Percentiles rank a stretch among this genome's conserved stretches.
Evolutionary conservation across 2,797 vertebrate genomes (phyloP).

Genomic region (Chrysocyon brachyurus): DNA sequence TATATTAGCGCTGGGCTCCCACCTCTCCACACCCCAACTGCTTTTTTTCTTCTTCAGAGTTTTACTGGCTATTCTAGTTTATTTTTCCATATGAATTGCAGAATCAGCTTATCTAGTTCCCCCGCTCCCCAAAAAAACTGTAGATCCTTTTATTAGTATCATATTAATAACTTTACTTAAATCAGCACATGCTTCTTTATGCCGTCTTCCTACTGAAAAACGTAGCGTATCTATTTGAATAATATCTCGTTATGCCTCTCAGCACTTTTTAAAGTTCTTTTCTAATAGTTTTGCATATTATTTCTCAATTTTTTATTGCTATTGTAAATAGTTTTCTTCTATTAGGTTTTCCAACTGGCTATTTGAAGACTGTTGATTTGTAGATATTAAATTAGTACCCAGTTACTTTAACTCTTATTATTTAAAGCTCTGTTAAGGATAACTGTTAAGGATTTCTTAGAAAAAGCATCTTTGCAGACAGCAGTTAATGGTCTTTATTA

Average conservation of each 20-base stretch:
- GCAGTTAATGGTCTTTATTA: background rate
- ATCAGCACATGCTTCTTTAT: background rate
- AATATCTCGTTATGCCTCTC: background rate
- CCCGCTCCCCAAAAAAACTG: background rate
- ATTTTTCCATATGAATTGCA: constrained; percentile 10
- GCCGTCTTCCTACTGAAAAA: background rate
- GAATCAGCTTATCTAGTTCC: background rate
- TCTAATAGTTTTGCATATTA: background rate
- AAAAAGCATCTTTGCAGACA: background rate
- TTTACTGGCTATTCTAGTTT: background rate
- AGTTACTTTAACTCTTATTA: background rate
- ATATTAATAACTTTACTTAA: constrained; percentile 24
- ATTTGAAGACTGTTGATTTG: background rate
- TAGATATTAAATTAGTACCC: background rate
- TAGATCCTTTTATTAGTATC: background rate
- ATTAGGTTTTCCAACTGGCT: background rate
- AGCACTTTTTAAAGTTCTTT: constrained; percentile 28
- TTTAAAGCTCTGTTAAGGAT: background rate
- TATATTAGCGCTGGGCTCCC: background rate
- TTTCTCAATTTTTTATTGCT: background rate
- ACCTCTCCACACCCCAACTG: background rate
- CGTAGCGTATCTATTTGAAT: background rate
- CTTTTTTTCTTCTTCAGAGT: constrained; percentile 23
- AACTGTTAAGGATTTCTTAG: background rate
- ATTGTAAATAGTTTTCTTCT: background rate